Base-by-base conservation (phyloP, 2,888 invertebrate species). In the Phyllotreta cruciferae region DNA sequence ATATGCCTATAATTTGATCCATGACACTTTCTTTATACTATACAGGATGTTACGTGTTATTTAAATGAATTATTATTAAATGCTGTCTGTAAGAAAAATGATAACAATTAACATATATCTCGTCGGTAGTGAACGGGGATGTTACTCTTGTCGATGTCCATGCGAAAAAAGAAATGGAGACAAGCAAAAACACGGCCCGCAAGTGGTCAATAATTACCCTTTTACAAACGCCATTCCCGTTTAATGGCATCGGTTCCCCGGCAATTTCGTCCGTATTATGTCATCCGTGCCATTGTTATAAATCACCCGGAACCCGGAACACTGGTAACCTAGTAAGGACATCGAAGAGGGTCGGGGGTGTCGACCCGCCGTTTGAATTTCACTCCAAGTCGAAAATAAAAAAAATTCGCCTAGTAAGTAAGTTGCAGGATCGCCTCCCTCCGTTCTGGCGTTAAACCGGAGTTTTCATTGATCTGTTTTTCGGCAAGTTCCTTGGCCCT, bases 381-480 rank as follows among this genome's bases (percentile, higher is more conserved):
- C 24, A 4, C 24, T 24, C 24, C 24, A 3, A 4, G 24, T 24
- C 24, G 24, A 24, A 24, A 24, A 24, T 24, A 24, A 24, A 24
- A 24, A 24, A 24, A 24, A 24, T 4, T 35, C 35, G 35, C 9
- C 41, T 5, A 4, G 41, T 41, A 3, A 41, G 10, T 41, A 5
- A 41, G 24, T 24, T 4, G 24, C 24, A 3, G 24, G 24, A 24
- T 24, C n/a, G n/a, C n/a, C 24, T 24, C 24, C 24, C 24, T 1
- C 24, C 4, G 24, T 4, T 52, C 50, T 13, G n/a, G n/a, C n/a
- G n/a, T n/a, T n/a, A n/a, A n/a, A n/a, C n/a, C n/a, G n/a, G n/a
- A n/a, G 45, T 53, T 53, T 57, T 57, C 63, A 63, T 63, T 54
- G 63, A 63, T 63, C 63, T 63, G 63, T 63, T 63, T 63, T 63